phyloP scores from a whole-genome alignment of 2,888 invertebrate genomes.

The Siphlonurus alternatus region DNA sequence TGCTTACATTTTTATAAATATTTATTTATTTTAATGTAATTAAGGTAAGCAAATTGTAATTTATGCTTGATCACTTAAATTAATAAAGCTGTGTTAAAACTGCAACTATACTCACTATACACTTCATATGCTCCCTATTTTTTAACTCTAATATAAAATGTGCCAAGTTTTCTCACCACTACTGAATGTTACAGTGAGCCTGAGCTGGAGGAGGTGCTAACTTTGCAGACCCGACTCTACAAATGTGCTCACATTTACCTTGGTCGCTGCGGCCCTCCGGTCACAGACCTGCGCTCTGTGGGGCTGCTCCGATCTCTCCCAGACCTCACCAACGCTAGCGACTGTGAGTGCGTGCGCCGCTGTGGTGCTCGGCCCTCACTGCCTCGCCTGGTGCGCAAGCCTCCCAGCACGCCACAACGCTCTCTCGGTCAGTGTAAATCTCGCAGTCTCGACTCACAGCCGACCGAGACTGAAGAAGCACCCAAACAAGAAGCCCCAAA shows the following conservation, averaged over 20 bases:
- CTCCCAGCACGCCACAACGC: not conserved
- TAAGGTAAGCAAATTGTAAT: too few species aligned
- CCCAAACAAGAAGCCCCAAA: not conserved
- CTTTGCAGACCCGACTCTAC: slow-evolving; percentile 39
- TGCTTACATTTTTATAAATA: too few species aligned
- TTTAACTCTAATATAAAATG: too few species aligned
- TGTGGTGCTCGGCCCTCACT: not conserved
- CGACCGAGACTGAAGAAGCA: not conserved
- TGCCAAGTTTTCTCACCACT: too few species aligned
- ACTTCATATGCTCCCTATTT: too few species aligned
- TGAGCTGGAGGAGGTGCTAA: slow-evolving; percentile 53
- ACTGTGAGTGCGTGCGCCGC: slow-evolving; percentile 8
- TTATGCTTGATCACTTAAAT: too few species aligned
- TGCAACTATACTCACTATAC: too few species aligned
- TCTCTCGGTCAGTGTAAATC: not conserved
- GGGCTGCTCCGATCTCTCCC: slow-evolving; percentile 12
- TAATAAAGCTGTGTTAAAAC: too few species aligned
- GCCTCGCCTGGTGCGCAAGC: not conserved
- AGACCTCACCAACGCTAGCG: slow-evolving; percentile 1
- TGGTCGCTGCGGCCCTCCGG: slow-evolving; percentile 30
- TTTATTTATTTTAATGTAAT: too few species aligned
- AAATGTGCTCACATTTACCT: slow-evolving; percentile 41
- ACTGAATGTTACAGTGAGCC: too few species aligned
- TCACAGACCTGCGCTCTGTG: slow-evolving; percentile 12
- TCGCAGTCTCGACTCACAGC: not conserved